Conservation (phyloP, 2,888 invertebrate genomes). For the Dicycla oo region DNA sequence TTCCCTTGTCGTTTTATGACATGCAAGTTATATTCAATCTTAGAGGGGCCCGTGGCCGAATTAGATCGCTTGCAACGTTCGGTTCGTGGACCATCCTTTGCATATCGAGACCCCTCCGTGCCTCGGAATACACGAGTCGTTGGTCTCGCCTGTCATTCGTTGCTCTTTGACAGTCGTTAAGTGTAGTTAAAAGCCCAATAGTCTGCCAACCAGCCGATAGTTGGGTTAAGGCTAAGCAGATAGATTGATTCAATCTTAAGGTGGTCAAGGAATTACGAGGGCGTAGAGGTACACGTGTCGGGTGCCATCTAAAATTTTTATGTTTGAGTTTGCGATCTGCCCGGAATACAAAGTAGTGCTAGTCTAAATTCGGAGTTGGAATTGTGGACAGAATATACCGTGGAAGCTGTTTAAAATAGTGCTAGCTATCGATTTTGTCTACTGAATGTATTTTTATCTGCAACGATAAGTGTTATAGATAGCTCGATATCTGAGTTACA, state of each 20-base stretch:
- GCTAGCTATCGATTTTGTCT: constrained; percentile 55
- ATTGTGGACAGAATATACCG: constrained; percentile 56
- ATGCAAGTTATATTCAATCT: not conserved
- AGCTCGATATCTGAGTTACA: not conserved
- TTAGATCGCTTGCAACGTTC: not conserved
- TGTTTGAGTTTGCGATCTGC: constrained; percentile 24
- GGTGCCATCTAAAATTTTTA: constrained; percentile 30
- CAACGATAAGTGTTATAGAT: constrained; percentile 1
- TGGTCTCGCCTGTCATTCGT: not conserved
- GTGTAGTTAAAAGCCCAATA: not conserved
- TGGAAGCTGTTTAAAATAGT: constrained; percentile 58
- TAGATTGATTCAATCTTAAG: not conserved
- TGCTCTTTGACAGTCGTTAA: not conserved
- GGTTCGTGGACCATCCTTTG: too few relatives aligned
- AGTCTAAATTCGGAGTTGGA: constrained; percentile 53
- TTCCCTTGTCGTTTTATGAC: too few relatives aligned
- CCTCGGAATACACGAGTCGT: too few relatives aligned
- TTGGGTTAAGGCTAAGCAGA: not conserved
- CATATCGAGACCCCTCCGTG: too few relatives aligned
- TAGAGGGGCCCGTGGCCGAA: not conserved
- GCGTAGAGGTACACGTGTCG: constrained; percentile 1
- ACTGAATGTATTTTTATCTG: constrained; percentile 24
- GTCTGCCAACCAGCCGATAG: not conserved
- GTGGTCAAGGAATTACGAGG: not conserved
- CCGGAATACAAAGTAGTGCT: constrained; percentile 51